These are phyloP conservation scores for Merops nubicus DNA, from an alignment of 2,113 vertebrate genomes.

Conservation along the genomic window DNA sequence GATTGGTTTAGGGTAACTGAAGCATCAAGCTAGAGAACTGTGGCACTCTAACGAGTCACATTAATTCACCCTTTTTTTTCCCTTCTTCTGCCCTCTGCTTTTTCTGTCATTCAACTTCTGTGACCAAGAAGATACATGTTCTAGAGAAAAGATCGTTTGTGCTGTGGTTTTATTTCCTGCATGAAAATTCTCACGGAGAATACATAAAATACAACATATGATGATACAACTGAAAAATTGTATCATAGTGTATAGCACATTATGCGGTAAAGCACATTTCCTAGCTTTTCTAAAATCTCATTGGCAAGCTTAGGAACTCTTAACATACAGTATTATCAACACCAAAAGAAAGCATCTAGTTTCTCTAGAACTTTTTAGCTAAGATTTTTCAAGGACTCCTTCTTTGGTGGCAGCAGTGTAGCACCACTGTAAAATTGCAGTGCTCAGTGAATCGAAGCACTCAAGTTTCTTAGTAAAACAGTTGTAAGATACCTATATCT, in stretches of 20 bases:
- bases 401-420: not conserved
- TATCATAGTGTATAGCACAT: not conserved
- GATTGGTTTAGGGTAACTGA: not conserved
- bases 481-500: not conserved
- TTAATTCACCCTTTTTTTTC: not conserved
- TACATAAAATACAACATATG: rapidly evolving
- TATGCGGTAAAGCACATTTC: not conserved
- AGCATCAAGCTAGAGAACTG: not conserved
- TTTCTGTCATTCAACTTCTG: not conserved
- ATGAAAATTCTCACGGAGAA: not conserved
- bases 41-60: not conserved
- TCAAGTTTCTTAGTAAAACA: not conserved
- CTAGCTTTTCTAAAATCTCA: not conserved
- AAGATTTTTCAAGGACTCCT: not conserved
- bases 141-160: not conserved
- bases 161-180: not conserved
- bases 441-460: not conserved
- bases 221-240: not conserved
- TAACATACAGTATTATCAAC: not conserved
- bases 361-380: not conserved
- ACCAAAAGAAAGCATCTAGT: not conserved
- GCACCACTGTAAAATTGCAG: not conserved
- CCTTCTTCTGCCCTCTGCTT: not conserved
- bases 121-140: not conserved
- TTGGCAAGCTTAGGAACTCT: not conserved